Conservation (phyloP, 2,797 vertebrate species). For the Moxostoma hubbsi region DNA sequence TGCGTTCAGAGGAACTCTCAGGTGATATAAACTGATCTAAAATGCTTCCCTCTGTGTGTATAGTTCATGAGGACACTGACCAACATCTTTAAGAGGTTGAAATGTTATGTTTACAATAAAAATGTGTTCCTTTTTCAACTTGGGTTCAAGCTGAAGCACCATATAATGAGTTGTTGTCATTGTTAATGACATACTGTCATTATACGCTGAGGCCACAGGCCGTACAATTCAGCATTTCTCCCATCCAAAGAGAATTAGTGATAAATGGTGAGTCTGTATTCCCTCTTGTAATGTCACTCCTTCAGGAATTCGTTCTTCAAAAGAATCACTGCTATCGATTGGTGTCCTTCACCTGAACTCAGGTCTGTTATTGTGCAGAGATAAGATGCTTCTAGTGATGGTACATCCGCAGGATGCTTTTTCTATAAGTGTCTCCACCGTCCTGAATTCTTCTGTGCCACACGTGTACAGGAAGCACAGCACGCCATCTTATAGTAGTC, state of each 20-base stretch:
- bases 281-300: too few relatives aligned
- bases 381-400: constrained; percentile 40
- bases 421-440: constrained; percentile 83
- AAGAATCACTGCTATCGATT: background rate
- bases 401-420: too few relatives aligned
- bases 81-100: too few relatives aligned
- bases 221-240: background rate
- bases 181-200: background rate
- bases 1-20: too few relatives aligned
- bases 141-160: background rate
- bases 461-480: constrained; percentile 88
- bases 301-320: background rate
- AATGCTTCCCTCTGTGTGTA: too few relatives aligned
- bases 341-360: background rate
- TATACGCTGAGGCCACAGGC: too few relatives aligned
- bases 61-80: too few relatives aligned
- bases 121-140: background rate
- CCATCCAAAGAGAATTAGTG: background rate
- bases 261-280: background rate
- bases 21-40: too few relatives aligned
- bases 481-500: constrained; percentile 93
- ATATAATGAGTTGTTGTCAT: background rate
- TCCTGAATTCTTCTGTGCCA: constrained; percentile 76
- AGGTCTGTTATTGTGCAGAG: constrained; percentile 28
- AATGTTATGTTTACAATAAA: too few relatives aligned